Evolutionary conservation across 1,140 invertebrate genomes (phyloP).

Genomic region (Drosophila nannoptera): DNA sequence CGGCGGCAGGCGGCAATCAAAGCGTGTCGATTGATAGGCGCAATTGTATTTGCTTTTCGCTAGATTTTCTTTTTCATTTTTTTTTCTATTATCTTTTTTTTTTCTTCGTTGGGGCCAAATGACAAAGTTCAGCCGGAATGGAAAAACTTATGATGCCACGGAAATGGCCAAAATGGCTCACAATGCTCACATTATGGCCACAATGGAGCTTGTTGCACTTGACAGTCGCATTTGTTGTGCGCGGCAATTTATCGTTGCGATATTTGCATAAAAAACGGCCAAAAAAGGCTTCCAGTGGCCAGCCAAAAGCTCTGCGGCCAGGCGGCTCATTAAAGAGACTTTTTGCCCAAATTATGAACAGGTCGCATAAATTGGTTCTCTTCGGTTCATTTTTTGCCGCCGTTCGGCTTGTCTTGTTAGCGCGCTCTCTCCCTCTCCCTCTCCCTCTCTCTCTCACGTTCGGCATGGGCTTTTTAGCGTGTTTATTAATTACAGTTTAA

Average conservation of each 20-base stretch:
- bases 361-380: slow-evolving; percentile 17
- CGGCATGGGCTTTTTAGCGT: slow-evolving; percentile 5
- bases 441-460: background rate
- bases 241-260: slow-evolving; percentile 56
- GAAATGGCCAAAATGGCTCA: slow-evolving; percentile 60
- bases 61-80: background rate
- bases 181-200: slow-evolving; percentile 68
- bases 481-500: slow-evolving; percentile 42
- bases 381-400: slow-evolving; percentile 6
- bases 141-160: slow-evolving; percentile 44
- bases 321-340: slow-evolving; percentile 59
- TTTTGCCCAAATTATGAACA: slow-evolving; percentile 56
- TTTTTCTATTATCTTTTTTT: slow-evolving; percentile 33
- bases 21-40: slow-evolving; percentile 41
- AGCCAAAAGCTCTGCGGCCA: slow-evolving; percentile 21
- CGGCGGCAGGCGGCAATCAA: slow-evolving; percentile 28
- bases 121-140: slow-evolving; percentile 40
- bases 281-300: slow-evolving; percentile 45
- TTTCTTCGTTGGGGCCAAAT: slow-evolving; percentile 29
- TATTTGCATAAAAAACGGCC: slow-evolving; percentile 69
- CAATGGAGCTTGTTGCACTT: slow-evolving; percentile 63
- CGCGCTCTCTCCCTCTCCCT: background rate
- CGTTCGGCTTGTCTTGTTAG: slow-evolving; percentile 8
- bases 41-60: background rate
- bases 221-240: slow-evolving; percentile 57